Evolutionary conservation across 2,888 invertebrate genomes (phyloP).

Genomic region (Spodoptera littoralis): DNA sequence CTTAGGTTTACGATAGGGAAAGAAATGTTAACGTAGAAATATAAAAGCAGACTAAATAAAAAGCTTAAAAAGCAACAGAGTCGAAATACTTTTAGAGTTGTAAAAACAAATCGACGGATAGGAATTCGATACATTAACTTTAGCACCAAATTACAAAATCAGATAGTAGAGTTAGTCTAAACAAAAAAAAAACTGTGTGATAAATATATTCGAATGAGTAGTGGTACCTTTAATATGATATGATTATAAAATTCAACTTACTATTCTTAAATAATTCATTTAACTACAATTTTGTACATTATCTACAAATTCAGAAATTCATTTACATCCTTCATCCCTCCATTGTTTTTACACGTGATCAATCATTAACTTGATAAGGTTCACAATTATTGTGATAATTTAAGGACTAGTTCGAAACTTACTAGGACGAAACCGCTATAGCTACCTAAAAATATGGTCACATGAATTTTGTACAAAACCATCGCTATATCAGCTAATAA

Average conservation of each 20-base stretch:
- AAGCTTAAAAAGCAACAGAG: constrained; percentile 46
- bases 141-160: constrained; percentile 77
- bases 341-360: constrained; percentile 66
- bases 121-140: constrained; percentile 59
- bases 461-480: constrained; percentile 83
- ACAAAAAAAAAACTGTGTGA: constrained; percentile 62
- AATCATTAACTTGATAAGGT: constrained; percentile 58
- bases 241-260: constrained; percentile 87
- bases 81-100: constrained; percentile 49
- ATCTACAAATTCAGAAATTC: constrained; percentile 82
- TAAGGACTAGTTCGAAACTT: constrained; percentile 87
- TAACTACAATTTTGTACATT: constrained; percentile 83
- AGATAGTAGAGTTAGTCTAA: constrained; percentile 54
- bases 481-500: constrained; percentile 64
- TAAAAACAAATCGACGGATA: constrained; percentile 52
- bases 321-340: constrained; percentile 70
- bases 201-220: constrained; percentile 70
- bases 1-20: constrained; percentile 49
- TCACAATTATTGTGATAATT: constrained; percentile 68
- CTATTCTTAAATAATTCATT: constrained; percentile 78
- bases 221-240: constrained; percentile 80
- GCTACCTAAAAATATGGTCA: constrained; percentile 81
- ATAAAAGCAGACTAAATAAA: constrained; percentile 50
- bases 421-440: constrained; percentile 84
- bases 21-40: constrained; percentile 36